A percentile compares a stretch with the other conserved stretches of the same genome.
phyloP scores from a whole-genome alignment of 2,888 invertebrate species.

The Carabus problematicus region DNA sequence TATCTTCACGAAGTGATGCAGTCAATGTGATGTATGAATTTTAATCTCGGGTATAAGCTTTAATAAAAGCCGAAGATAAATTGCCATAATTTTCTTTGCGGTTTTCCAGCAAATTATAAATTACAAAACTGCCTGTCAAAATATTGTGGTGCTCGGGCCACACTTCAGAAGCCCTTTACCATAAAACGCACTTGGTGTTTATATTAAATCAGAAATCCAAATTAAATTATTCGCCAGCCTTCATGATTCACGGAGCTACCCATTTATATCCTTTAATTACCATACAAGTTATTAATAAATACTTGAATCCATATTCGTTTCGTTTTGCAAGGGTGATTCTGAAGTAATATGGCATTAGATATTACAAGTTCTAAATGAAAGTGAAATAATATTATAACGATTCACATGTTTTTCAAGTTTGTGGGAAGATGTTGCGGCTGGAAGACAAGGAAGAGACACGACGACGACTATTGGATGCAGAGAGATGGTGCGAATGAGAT shows the following conservation, averaged over 20 bases:
- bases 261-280: too few species aligned
- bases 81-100: conserved; percentile 39
- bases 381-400: too few species aligned
- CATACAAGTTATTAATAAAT: too few species aligned
- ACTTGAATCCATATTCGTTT: too few species aligned
- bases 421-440: too few species aligned
- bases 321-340: too few species aligned
- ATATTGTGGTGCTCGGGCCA: conserved; percentile 2
- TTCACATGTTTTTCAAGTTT: too few species aligned
- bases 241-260: too few species aligned
- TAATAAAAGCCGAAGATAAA: conserved; percentile 41
- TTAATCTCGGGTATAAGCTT: conserved; percentile 53
- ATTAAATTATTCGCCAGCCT: conserved; percentile 6
- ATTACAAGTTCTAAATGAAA: too few species aligned
- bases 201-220: conserved; percentile 19
- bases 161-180: not conserved
- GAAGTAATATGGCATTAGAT: too few species aligned
- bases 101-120: conserved; percentile 40
- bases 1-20: conserved; percentile 52
- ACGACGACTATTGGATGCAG: too few species aligned
- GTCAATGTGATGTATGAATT: conserved; percentile 57
- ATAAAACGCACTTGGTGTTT: conserved; percentile 20
- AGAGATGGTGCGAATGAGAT: not conserved
- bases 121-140: conserved; percentile 41
- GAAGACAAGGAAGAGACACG: too few species aligned